These are phyloP conservation scores for Dryobates pubescens DNA, from an alignment of 2,797 vertebrate genomes.

Conservation along the genomic window DNA sequence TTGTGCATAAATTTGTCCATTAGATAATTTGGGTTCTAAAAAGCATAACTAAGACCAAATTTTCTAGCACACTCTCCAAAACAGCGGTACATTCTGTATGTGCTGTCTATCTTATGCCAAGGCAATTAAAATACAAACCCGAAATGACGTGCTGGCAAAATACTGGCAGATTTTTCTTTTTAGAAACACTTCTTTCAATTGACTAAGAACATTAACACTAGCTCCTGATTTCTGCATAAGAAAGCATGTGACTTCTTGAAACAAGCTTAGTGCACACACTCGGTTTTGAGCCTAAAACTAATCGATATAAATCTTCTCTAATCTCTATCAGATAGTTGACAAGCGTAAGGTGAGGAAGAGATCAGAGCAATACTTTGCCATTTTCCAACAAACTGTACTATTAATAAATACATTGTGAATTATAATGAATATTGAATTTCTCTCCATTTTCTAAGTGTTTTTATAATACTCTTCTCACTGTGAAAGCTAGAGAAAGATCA, in stretches of 20 bases:
- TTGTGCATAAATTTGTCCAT: not conserved
- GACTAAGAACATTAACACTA: not conserved
- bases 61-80: not conserved
- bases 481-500: not conserved
- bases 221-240: not conserved
- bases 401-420: not conserved
- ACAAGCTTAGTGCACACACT: not conserved
- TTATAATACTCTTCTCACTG: not conserved
- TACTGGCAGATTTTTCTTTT: not conserved
- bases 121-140: not conserved
- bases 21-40: not conserved
- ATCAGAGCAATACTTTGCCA: not conserved
- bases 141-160: not conserved
- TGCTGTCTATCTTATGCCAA: not conserved
- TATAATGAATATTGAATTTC: not conserved
- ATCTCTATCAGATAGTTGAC: not conserved
- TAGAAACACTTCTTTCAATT: not conserved
- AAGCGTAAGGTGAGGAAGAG: not conserved
- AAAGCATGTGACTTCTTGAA: not conserved
- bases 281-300: not conserved
- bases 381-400: not conserved
- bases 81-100: not conserved
- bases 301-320: not conserved
- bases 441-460: not conserved
- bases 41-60: not conserved